phyloP scores from a whole-genome alignment of 2,797 vertebrate species.

The Spea hammondii region DNA sequence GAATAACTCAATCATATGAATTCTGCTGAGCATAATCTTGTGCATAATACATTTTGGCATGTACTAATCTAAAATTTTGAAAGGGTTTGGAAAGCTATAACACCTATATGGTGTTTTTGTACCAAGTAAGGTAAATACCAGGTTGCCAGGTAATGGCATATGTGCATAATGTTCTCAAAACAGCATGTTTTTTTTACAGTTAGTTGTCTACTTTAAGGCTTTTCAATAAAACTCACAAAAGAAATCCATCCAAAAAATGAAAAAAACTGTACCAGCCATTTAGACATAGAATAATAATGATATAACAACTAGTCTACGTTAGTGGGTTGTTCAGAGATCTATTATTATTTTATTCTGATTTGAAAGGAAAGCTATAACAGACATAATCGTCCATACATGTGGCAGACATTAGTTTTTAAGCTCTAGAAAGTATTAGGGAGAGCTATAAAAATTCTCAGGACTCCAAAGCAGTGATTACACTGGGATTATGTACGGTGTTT shows the following conservation, averaged over 20 bases:
- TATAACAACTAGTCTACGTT: constrained; percentile 3
- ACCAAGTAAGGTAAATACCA: constrained; percentile 3
- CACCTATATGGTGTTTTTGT: constrained; percentile 6
- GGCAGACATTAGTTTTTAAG: not conserved
- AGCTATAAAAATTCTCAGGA: not conserved
- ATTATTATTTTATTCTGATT: not conserved
- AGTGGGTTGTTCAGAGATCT: not conserved
- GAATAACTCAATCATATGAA: not conserved
- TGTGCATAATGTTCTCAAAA: constrained; percentile 33
- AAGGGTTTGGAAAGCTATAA: constrained; percentile 28
- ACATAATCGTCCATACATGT: not conserved
- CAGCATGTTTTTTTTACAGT: constrained; percentile 22
- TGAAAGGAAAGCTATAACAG: not conserved
- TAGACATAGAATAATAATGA: constrained; percentile 26
- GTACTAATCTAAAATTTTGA: not conserved
- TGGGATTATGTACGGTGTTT: too few relatives aligned
- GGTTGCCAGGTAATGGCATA: constrained; percentile 30
- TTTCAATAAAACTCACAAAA: constrained; percentile 31
- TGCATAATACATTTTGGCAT: not conserved
- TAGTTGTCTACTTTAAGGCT: constrained; percentile 22
- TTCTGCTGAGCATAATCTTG: not conserved
- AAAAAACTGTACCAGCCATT: constrained; percentile 10
- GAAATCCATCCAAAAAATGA: constrained; percentile 2
- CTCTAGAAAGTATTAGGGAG: not conserved
- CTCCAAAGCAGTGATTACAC: not conserved